Percentiles rank a stretch among this genome's conserved stretches.
phyloP scores from a whole-genome alignment of 2,113 vertebrate genomes.

The Aegithalos caudatus region DNA sequence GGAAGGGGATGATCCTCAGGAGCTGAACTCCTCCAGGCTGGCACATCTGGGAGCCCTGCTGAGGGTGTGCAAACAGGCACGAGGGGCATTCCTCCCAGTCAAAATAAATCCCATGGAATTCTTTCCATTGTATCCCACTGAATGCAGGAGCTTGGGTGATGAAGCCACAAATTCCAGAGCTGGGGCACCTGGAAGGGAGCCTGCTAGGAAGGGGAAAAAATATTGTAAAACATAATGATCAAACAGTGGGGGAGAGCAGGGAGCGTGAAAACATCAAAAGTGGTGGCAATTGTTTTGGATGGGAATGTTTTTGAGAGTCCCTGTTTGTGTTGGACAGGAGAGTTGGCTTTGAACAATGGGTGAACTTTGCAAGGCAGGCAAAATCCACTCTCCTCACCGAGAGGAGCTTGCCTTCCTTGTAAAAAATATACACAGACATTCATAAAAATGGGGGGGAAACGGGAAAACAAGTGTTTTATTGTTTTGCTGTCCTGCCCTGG shows the following conservation, averaged over 20 bases:
- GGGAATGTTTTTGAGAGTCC: slow-evolving; percentile 52
- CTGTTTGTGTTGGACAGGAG: slow-evolving; percentile 63
- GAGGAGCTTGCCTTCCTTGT: neutral
- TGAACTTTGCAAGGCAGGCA: slow-evolving; percentile 56
- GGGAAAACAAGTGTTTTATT: neutral
- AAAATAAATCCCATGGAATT: slow-evolving; percentile 45
- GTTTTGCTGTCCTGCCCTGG: neutral
- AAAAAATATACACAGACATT: neutral
- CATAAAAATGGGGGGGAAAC: neutral
- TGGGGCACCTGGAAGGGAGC: slow-evolving; percentile 38
- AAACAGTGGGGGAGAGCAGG: slow-evolving; percentile 47
- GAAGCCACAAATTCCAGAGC: slow-evolving; percentile 57
- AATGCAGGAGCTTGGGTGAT: slow-evolving; percentile 6
- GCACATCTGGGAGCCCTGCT: neutral
- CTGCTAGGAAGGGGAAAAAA: slow-evolving; percentile 56
- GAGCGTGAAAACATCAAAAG: slow-evolving; percentile 57
- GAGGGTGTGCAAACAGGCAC: slow-evolving; percentile 27
- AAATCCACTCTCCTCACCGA: neutral
- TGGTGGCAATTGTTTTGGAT: slow-evolving; percentile 41
- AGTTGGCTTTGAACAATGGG: slow-evolving; percentile 48
- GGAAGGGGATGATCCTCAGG: neutral
- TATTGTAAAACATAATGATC: slow-evolving; percentile 55
- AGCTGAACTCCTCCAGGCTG: neutral
- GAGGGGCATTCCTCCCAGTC: neutral
- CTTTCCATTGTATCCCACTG: slow-evolving; percentile 60